These are phyloP conservation scores for Physeter macrocephalus DNA, from an alignment of 2,113 vertebrate species.

Conservation along the genomic window DNA sequence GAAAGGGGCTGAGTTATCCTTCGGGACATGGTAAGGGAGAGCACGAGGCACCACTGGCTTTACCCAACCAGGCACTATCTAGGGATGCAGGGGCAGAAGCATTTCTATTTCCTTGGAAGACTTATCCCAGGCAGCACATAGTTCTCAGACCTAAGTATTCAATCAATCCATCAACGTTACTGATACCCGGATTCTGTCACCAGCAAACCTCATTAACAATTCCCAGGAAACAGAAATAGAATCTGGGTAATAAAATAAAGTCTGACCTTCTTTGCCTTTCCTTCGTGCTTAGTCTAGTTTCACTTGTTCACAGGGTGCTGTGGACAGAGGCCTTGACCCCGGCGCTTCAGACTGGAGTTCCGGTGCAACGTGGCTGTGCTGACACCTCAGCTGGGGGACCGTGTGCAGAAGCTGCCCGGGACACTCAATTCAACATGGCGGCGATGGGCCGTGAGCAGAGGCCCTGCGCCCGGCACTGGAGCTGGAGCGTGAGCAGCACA, in stretches of 20 bases:
- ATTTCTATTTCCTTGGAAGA: background rate
- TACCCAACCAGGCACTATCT: background rate
- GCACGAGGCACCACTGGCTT: background rate
- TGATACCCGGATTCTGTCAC: background rate
- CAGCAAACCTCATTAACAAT: background rate
- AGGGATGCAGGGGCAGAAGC: background rate
- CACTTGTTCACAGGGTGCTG: background rate
- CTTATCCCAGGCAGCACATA: background rate
- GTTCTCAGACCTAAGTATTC: background rate
- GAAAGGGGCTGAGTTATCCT: background rate
- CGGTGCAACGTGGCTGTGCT: rapidly evolving
- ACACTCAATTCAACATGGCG: background rate
- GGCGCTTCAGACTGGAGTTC: background rate
- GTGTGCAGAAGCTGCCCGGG: background rate
- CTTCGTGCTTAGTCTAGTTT: background rate
- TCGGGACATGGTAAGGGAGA: background rate
- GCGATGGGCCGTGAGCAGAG: background rate
- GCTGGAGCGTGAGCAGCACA: background rate
- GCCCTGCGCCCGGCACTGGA: background rate
- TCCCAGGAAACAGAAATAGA: background rate
- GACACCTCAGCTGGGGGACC: background rate
- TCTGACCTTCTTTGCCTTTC: background rate
- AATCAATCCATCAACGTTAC: background rate
- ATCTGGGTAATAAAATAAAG: background rate
- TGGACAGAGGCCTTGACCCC: background rate